Conservation (phyloP, 2,797 vertebrate species). For the Tarsius wallacei region DNA sequence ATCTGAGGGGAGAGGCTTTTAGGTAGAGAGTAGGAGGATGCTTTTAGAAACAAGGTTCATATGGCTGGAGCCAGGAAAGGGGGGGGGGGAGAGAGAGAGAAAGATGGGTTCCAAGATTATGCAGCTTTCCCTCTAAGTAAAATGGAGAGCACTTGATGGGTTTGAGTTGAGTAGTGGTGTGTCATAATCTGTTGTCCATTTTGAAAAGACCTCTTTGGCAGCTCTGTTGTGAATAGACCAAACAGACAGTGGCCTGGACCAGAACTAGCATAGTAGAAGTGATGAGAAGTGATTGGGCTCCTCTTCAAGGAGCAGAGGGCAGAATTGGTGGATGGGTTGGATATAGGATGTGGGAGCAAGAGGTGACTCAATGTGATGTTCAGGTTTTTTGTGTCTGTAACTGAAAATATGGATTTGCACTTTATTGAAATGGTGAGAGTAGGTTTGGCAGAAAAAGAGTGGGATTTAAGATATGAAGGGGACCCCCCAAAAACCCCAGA, state of each 20-base stretch:
- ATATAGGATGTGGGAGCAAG: neutral
- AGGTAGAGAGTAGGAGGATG: neutral
- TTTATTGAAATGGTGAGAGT: neutral
- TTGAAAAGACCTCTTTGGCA: neutral
- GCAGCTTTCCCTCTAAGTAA: neutral
- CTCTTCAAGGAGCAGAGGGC: neutral
- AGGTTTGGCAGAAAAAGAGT: neutral
- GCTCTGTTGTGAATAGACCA: neutral
- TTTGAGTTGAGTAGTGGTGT: neutral
- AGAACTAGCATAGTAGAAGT: neutral
- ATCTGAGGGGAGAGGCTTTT: neutral
- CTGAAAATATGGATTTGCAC: neutral
- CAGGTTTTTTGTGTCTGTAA: neutral
- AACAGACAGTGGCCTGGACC: neutral
- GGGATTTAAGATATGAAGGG: neutral
- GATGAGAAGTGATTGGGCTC: neutral
- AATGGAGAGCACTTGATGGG: neutral
- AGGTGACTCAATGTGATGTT: neutral
- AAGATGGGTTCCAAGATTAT: neutral
- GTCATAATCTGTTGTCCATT: neutral
- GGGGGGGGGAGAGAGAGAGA: neutral
- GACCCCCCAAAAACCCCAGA: too few relatives aligned
- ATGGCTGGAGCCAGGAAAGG: neutral
- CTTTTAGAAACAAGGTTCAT: neutral
- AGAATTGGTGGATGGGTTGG: too few relatives aligned